Base-by-base conservation (phyloP, 2,888 invertebrate genomes). In the Drosophila anceps region DNA sequence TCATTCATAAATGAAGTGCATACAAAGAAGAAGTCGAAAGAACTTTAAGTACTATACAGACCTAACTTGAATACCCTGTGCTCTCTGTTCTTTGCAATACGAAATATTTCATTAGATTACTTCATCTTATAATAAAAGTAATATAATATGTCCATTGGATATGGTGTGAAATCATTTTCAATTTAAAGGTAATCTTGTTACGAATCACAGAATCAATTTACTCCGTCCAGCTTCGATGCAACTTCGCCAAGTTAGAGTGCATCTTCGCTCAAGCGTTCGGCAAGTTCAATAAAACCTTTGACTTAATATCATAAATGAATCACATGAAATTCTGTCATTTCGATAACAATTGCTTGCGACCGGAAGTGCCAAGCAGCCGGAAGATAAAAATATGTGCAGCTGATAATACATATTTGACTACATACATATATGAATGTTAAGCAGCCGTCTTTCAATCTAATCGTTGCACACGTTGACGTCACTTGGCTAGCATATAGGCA, bases 1-100 rank as follows among this genome's bases (percentile, higher is more conserved):
- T 81, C 79, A 82, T 69, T 82, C 81, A 82, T 73, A 83, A 82
- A 78, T 81, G 69, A 86, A 67, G 65, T 44, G 51, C 67, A 83
- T 59, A 68, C 48, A 69, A 69, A 67, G 55, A 50, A 20, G 10
- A 24, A n/a, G 24, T 18, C 10, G 6, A 24, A n/a, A 29, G 10
- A 20, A 18, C 13, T 63, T 35, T 4, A 18, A 35, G 5, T 15
- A 13, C 4, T 3, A 1, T 1, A 33, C 7, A 24, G 9, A 24
- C 9, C 24, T 43, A 24, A 18, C 4, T 20, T 7, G 2, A 44
- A 59, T 57, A 24, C 35, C 15, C 29, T 53, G 15, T n/a, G 12
- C 2, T 54, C n/a, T 24, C n/a, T 15, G 15, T 1, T 13, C 4
- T 44, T 6, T 12, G 43, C 12, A 18, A 41, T 20, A 10, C 9